Base-by-base conservation (phyloP, 2,888 invertebrate species). In the Lasioglossum oenotherae region DNA sequence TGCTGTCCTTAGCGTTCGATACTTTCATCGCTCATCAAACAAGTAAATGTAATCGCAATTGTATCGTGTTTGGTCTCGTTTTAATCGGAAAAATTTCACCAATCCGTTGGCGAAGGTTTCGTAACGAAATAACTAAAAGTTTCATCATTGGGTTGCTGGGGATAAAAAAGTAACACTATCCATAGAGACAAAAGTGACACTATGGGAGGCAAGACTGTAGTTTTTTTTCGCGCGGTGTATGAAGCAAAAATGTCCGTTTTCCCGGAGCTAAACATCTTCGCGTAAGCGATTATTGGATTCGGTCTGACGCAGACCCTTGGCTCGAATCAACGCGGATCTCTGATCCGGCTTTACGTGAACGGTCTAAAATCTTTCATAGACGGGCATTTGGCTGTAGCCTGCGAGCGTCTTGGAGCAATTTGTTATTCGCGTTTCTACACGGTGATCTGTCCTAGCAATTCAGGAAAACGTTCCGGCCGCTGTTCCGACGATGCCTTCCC, bases 371-470 rank as follows among this genome's bases (percentile, higher is more conserved):
- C n/a, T 41, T 19, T 78, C 49, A 84, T 46, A 53, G 67, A 23
- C 46, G 8, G 74, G 23, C 23, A 60, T 77, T 78, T 49, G 23
- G 74, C 49, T 41, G 69, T 38, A 73, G 35, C 2, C 27, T 4
- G n/a, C 3, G 4, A 19, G 35, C 64, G 60, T 60, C 78, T 71
- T 31, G 16, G 8, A 27, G 78, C 78, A 60, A 84, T 74, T 60
- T 41, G 74, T 78, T 78, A 64, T 71, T 31, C 35, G 23, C 23
- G 69, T 71, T 71, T 79, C 49, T 46, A n/a, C 27, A n/a, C 53
- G 31, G 14, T 53, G 78, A 75, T 84, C 84, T 19, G 84, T 53
- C 27, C 27, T 10, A 10, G 64, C 60, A 67, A 79, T 79, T 72
- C 75, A 35, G 71, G 49, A 60, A 64, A 84, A 84, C 4, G 84